These are phyloP conservation scores for Alentia gelatinosa DNA, from an alignment of 2,888 invertebrate genomes.

Conservation along the genomic window DNA sequence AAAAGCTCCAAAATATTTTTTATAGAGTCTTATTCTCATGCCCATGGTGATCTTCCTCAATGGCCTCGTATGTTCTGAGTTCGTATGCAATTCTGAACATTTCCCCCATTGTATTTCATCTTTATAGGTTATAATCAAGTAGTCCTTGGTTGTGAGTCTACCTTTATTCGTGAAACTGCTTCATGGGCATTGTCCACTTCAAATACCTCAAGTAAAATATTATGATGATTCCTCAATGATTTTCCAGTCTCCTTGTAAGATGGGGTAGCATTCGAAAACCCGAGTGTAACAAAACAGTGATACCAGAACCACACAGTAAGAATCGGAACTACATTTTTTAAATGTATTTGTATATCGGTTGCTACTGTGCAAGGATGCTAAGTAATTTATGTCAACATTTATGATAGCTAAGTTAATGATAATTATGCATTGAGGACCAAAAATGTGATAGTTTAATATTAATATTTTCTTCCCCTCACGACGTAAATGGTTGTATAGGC, in stretches of 20 bases:
- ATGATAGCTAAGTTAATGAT: constrained; percentile 47
- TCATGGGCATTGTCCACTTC: neutral
- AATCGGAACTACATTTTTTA: neutral
- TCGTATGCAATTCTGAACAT: neutral
- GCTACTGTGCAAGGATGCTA: neutral
- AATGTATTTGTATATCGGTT: constrained; percentile 5
- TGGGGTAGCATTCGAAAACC: neutral
- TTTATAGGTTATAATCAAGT: no score
- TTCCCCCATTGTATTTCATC: neutral
- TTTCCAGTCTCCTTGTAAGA: neutral
- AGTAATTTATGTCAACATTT: constrained; percentile 38
- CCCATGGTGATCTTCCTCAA: no score
- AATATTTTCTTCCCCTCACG: neutral
- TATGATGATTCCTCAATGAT: neutral
- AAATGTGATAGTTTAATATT: constrained; percentile 44
- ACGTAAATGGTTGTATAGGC: neutral
- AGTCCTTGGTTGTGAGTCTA: neutral
- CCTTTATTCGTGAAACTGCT: neutral
- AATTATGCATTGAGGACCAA: constrained; percentile 35
- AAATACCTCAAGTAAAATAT: neutral
- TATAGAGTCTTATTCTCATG: no score
- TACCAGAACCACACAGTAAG: neutral
- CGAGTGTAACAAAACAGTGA: neutral
- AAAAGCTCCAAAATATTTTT: no score
- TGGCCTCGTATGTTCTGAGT: neutral